Percentiles rank a stretch among this genome's conserved stretches.
Conservation (phyloP, 1,140 invertebrate species). For the Drosophila pachea region DNA sequence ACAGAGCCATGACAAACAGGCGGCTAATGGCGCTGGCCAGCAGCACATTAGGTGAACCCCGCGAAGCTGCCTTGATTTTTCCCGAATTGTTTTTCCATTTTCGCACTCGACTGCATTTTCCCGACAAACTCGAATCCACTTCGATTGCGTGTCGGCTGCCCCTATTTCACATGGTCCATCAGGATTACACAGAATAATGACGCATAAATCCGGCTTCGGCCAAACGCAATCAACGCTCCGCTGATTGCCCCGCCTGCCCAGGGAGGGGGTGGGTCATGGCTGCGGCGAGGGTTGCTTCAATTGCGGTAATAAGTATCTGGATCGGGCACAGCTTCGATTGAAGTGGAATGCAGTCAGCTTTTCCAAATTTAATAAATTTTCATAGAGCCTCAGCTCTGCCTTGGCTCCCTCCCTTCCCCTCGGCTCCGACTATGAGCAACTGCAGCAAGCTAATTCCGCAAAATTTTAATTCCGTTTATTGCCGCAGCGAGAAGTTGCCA, state of each 20-base stretch:
- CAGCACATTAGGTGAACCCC: too few species aligned
- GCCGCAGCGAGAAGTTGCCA: conserved; percentile 66
- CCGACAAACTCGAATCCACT: conserved; percentile 31
- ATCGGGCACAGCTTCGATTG: too few species aligned
- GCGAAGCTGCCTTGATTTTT: conserved; percentile 40
- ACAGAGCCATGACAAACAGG: conserved; percentile 63
- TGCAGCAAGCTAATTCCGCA: conserved; percentile 66
- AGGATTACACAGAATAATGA: conserved; percentile 70
- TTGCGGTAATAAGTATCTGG: neutral
- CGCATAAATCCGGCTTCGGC: conserved; percentile 66
- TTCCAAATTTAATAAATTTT: neutral
- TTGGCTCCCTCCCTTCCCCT: neutral
- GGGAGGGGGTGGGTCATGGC: neutral
- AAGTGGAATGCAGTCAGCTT: neutral
- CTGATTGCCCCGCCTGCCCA: conserved; percentile 50
- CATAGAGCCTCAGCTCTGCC: neutral
- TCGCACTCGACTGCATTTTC: conserved; percentile 54
- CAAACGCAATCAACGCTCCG: conserved; percentile 44
- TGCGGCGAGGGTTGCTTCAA: neutral
- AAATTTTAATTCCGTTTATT: conserved; percentile 71
- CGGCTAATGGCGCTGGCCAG: conserved; percentile 59
- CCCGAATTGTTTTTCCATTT: conserved; percentile 38
- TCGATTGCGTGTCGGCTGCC: conserved; percentile 63
- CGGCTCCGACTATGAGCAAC: conserved; percentile 35
- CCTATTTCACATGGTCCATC: conserved; percentile 74